Evolutionary conservation across 2,113 vertebrate genomes (phyloP).

Genomic region (Polyodon spathula): DNA sequence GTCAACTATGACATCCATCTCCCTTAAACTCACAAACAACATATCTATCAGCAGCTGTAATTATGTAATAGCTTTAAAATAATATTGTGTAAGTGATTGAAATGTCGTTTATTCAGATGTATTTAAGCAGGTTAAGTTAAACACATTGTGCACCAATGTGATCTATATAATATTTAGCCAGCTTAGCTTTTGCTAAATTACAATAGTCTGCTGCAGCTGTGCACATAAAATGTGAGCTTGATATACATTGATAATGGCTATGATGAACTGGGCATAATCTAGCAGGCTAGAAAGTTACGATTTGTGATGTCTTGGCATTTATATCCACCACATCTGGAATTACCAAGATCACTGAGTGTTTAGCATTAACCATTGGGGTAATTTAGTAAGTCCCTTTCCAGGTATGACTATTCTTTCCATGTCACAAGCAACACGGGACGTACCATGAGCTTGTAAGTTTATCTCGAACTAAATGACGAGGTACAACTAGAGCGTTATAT

Average conservation of each 20-base stretch:
- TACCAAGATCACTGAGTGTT: neutral
- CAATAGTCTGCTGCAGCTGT: too few species aligned
- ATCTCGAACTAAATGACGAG: constrained; percentile 1
- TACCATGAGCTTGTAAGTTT: neutral
- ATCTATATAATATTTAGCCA: too few species aligned
- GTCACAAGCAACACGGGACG: neutral
- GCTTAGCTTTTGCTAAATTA: too few species aligned
- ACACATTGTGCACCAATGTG: too few species aligned
- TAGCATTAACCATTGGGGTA: neutral
- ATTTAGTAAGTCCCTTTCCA: constrained; percentile 5
- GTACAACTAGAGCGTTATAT: too few species aligned
- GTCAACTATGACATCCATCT: neutral
- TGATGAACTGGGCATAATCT: neutral
- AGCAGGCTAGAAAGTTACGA: neutral
- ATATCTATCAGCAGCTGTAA: neutral
- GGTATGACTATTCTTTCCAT: neutral
- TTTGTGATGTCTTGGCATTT: neutral
- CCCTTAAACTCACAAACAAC: neutral
- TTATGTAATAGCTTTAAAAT: too few species aligned
- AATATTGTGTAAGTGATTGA: too few species aligned
- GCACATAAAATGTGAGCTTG: too few species aligned
- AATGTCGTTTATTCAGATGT: too few species aligned
- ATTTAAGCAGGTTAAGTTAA: too few species aligned
- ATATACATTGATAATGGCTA: too few species aligned
- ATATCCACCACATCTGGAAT: neutral